Percentiles rank a stretch among this genome's conserved stretches.
These are phyloP conservation scores for Oncorhynchus nerka DNA, from an alignment of 2,113 vertebrate genomes.

Conservation along the genomic window DNA sequence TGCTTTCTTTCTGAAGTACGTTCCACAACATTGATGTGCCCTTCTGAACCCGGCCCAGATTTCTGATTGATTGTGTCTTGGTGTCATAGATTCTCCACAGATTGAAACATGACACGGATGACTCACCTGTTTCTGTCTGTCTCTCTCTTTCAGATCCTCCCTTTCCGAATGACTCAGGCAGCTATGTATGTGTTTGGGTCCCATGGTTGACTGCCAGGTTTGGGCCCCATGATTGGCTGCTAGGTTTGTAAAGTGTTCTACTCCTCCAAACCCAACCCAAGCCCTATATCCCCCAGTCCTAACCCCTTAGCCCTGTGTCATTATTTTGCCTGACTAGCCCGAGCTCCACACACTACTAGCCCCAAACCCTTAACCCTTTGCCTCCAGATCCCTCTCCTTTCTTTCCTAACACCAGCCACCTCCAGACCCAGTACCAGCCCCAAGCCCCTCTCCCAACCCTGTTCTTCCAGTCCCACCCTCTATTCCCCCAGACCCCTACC, in stretches of 20 bases:
- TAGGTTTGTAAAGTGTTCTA: slow-evolving; percentile 12
- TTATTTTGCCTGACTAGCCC: slow-evolving; percentile 28
- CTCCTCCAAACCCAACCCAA: slow-evolving; percentile 20
- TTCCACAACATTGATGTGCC: too few species aligned
- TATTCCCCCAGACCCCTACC: not conserved
- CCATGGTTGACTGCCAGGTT: too few species aligned
- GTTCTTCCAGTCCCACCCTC: not conserved
- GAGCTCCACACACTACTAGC: slow-evolving; percentile 3
- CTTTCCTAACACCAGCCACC: not conserved
- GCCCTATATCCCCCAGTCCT: slow-evolving; percentile 18
- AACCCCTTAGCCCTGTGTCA: slow-evolving; percentile 7
- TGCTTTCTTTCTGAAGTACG: too few species aligned
- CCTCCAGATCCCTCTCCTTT: slow-evolving; percentile 1
- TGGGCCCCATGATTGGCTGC: too few species aligned
- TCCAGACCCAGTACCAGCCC: not conserved
- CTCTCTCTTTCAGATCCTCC: not conserved
- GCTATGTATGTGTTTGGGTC: slow-evolving; percentile 33
- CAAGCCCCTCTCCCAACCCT: not conserved
- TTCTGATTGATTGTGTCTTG: too few species aligned
- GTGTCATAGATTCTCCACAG: not conserved
- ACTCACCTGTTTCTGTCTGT: not conserved
- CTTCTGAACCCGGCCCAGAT: too few species aligned
- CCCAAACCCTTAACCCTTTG: slow-evolving; percentile 7
- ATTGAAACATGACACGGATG: not conserved
- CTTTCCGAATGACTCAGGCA: slow-evolving; percentile 4